Percentiles rank a stretch among this genome's conserved stretches.
These are phyloP conservation scores for Eupeodes latifasciatus DNA, from an alignment of 2,888 invertebrate species.

Conservation along the genomic window DNA sequence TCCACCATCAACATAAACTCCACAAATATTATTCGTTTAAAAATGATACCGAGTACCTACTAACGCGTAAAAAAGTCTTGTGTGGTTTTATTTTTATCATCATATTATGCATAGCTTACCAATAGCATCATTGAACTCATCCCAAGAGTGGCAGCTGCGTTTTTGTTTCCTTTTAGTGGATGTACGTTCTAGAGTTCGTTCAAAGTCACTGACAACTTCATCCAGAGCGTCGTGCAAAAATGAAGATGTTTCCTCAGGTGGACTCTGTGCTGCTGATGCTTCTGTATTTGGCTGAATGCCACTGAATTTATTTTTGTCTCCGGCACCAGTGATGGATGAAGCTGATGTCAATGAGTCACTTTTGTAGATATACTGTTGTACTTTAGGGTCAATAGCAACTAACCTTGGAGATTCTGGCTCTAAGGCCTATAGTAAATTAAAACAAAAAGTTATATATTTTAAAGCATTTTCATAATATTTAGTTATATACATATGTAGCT, in stretches of 20 bases:
- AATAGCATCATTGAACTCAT: conserved; percentile 79
- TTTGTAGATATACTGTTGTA: conserved; percentile 46
- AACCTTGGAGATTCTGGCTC: conserved; percentile 82
- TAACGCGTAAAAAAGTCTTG: neutral
- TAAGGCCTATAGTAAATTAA: conserved; percentile 79
- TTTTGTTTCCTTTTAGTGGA: conserved; percentile 81
- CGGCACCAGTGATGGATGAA: conserved; percentile 80
- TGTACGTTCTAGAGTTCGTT: conserved; percentile 87
- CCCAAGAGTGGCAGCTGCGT: conserved; percentile 78
- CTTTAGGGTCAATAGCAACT: conserved; percentile 50
- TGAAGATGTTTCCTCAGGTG: conserved; percentile 83
- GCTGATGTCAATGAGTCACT: conserved; percentile 78
- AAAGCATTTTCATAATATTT: conserved; percentile 15
- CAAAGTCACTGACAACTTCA: conserved; percentile 89
- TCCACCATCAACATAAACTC: too few relatives aligned
- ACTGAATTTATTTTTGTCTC: conserved; percentile 73
- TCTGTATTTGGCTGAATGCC: conserved; percentile 71
- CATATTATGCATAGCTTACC: conserved; percentile 78
- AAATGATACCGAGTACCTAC: too few relatives aligned
- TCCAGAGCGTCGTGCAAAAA: conserved; percentile 85
- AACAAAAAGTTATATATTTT: conserved; percentile 41
- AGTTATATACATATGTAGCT: neutral
- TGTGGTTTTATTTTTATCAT: conserved; percentile 44
- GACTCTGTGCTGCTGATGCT: conserved; percentile 79
- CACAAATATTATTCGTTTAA: too few relatives aligned